Conservation (phyloP, 2,797 vertebrate species). For the Leptatherina wallacei region DNA sequence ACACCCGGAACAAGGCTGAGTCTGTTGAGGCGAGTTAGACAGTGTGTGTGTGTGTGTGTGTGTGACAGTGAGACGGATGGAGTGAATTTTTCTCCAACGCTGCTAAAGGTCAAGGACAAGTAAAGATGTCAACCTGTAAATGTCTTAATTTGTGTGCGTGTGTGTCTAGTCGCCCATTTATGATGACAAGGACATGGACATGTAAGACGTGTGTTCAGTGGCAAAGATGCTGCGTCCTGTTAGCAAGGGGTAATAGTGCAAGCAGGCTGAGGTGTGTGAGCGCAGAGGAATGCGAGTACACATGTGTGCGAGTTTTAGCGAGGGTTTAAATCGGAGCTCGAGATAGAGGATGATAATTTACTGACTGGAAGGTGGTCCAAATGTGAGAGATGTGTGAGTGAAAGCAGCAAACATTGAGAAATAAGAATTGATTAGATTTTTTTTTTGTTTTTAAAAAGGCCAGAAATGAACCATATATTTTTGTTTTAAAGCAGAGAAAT, state of each 20-base stretch:
- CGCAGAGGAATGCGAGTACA: conserved; percentile 8
- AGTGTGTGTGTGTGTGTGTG: conserved; percentile 11
- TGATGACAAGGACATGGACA: conserved; percentile 22
- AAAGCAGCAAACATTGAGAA: conserved; percentile 29
- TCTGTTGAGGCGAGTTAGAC: conserved; percentile 54
- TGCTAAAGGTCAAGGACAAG: conserved; percentile 36
- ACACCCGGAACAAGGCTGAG: conserved; percentile 59
- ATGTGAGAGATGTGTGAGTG: conserved; percentile 8
- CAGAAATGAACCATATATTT: conserved; percentile 7
- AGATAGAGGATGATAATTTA: conserved; percentile 3
- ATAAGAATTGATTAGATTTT: conserved; percentile 9
- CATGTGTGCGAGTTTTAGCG: conserved; percentile 3
- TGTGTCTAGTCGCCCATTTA: conserved; percentile 1
- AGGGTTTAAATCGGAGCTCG: conserved; percentile 15
- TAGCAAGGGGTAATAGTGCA: conserved; percentile 13
- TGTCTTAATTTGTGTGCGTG: conserved; percentile 11
- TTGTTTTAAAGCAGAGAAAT: not conserved
- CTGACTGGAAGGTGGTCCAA: conserved; percentile 11
- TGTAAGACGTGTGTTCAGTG: conserved; percentile 28
- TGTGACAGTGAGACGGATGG: conserved; percentile 31
- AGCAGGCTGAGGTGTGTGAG: not conserved
- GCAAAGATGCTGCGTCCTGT: conserved; percentile 12
- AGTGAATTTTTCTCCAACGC: conserved; percentile 18
- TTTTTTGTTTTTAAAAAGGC: conserved; percentile 1
- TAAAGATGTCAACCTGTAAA: conserved; percentile 17